A percentile compares a stretch with the other conserved stretches of the same genome.
phyloP scores from a whole-genome alignment of 2,113 vertebrate genomes.

The Xiphophorus couchianus region DNA sequence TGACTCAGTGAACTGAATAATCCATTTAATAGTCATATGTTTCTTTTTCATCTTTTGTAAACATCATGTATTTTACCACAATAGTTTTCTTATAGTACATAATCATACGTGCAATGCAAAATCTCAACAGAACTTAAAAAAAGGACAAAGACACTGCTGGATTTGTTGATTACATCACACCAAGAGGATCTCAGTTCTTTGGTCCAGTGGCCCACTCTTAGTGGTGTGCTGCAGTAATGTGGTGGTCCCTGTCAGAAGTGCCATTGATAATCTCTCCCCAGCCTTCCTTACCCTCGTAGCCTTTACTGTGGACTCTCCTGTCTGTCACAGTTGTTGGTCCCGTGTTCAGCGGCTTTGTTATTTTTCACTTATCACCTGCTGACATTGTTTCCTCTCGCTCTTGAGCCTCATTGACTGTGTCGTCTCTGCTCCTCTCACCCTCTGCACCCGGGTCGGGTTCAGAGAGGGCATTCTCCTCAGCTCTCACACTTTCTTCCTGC shows the following conservation, averaged over 20 bases:
- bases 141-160: slow-evolving; percentile 79
- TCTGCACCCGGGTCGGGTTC: slow-evolving; percentile 34
- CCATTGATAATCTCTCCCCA: slow-evolving; percentile 53
- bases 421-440: slow-evolving; percentile 1
- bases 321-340: slow-evolving; percentile 79
- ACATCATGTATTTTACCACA: slow-evolving; percentile 76
- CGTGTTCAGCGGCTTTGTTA: slow-evolving; percentile 36
- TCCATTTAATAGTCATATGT: slow-evolving; percentile 79
- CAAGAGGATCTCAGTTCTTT: slow-evolving; percentile 76
- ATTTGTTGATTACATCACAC: slow-evolving; percentile 74
- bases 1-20: slow-evolving; percentile 60
- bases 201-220: slow-evolving; percentile 72
- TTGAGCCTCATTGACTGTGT: slow-evolving; percentile 22
- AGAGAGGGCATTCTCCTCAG: slow-evolving; percentile 26
- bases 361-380: slow-evolving; percentile 46
- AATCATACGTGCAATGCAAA: slow-evolving; percentile 79
- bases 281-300: slow-evolving; percentile 1
- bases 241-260: slow-evolving; percentile 75
- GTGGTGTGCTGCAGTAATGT: slow-evolving; percentile 73
- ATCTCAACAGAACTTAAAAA: slow-evolving; percentile 68
- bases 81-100: slow-evolving; percentile 77
- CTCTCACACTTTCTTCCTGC: slow-evolving; percentile 40
- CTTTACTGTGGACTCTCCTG: slow-evolving; percentile 68
- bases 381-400: slow-evolving; percentile 51
- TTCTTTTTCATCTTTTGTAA: slow-evolving; percentile 78